Evolutionary conservation across 92 coral and sea anemone genomes (phyloP), one percentile per base, ranked within the genome.

Genomic region (Paragorgia papillata): DNA sequence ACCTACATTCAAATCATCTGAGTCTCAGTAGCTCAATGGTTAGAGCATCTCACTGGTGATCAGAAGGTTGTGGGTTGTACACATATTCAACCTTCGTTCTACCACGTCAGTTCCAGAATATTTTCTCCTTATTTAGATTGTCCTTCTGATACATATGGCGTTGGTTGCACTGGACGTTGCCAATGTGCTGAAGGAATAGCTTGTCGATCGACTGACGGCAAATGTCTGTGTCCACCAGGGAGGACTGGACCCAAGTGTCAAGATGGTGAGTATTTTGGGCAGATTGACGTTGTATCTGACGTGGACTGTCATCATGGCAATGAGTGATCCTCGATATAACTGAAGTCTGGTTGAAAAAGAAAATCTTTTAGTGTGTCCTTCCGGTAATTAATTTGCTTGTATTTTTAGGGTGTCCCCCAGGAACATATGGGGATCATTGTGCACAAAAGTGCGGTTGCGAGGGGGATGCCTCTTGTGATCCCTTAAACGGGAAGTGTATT

Each of bases 401-500:
- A n/a, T 34, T 29, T 21, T 44, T 56, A 90, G 92, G 80, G 77
- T 90, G 97, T 55, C 80, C 88, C 7, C 80, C 78, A 40, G 90
- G 90, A 15, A 79, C 78, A 13, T 89, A 79, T 62, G 92, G 97
- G 20, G 85, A 61, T 20, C 81, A 83, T 24, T 91, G 97, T 69
- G 49, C 84, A 10, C 80, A 76, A 44, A 56, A 57, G 32, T 91
- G 97, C 54, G 88, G 81, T 27, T 91, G 97, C 66, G 79, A 71
- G 26, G 87, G 50, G 15, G 89, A 71, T 28, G 69, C 89, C 25
- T 79, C 69, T 8, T 91, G 97, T 74, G 89, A 91, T 44, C 90
- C 97, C 25, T 59, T 81, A 37, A 80, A 78, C 20, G 97, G 97
- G 27, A 46, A 28, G 61, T 91, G 92, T 25, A 40, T 86, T 19